Evolutionary conservation across 2,888 invertebrate species (phyloP).

Genomic region (Xanthia icteritia): DNA sequence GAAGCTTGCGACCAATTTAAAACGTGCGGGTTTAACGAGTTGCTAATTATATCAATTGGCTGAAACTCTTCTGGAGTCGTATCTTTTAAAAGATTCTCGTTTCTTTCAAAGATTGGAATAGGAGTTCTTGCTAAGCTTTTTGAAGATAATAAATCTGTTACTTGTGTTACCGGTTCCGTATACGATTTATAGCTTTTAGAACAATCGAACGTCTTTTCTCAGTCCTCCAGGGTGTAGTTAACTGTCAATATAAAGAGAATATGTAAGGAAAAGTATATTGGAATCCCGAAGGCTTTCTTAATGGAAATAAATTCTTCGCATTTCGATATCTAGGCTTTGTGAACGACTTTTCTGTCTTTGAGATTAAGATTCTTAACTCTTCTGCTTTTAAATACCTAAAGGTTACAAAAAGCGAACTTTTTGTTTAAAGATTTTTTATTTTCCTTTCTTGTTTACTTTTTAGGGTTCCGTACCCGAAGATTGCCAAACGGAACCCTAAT

Average conservation of each 20-base stretch:
- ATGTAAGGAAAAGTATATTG: conserved; percentile 31
- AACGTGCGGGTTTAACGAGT: conserved; percentile 29
- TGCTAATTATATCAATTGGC: conserved; percentile 50
- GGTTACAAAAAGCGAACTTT: background rate
- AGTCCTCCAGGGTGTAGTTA: conserved; percentile 53
- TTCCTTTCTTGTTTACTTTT: no score
- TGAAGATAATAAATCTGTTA: conserved; percentile 50
- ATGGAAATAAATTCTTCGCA: conserved; percentile 14
- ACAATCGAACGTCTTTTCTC: conserved; percentile 31
- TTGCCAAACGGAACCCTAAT: no score
- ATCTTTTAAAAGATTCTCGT: conserved; percentile 32
- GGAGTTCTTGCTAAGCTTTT: conserved; percentile 21
- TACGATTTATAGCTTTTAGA: conserved; percentile 52
- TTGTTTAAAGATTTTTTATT: no score
- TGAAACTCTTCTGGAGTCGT: conserved; percentile 19
- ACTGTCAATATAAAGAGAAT: conserved; percentile 54
- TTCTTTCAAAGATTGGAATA: conserved; percentile 11
- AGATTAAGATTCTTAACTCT: background rate
- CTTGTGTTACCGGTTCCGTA: conserved; percentile 39
- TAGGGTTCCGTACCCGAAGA: no score
- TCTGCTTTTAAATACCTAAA: background rate
- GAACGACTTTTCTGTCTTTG: background rate
- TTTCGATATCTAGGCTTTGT: conserved; percentile 4
- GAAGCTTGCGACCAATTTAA: conserved; percentile 35
- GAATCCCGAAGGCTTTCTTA: conserved; percentile 34